phyloP scores from a whole-genome alignment of 2,888 invertebrate species.

The Mactromeris polynyma region DNA sequence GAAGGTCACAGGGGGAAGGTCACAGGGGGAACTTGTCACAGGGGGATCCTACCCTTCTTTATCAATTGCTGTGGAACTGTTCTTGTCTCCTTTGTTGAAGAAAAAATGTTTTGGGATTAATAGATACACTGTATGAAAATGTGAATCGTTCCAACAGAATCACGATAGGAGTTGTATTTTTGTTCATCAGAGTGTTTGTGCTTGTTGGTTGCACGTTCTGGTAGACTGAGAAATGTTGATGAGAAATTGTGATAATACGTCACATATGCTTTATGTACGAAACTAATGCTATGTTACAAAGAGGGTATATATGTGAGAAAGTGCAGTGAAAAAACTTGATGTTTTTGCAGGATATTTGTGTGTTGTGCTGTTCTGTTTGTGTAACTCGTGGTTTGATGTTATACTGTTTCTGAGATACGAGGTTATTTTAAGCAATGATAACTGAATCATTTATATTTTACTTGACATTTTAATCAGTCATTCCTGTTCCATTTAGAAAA shows the following conservation, averaged over 20 bases:
- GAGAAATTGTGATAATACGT: background rate
- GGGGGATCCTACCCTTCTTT: too few relatives aligned
- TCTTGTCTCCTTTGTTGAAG: too few relatives aligned
- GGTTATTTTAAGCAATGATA: background rate
- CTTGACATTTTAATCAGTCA: background rate
- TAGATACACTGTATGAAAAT: too few relatives aligned
- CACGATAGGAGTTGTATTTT: background rate
- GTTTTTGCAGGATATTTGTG: constrained; percentile 1
- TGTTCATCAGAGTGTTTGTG: background rate
- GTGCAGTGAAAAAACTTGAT: background rate
- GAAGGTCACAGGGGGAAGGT: too few relatives aligned
- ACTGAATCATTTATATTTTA: constrained; percentile 4
- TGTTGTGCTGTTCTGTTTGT: background rate
- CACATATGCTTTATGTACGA: background rate
- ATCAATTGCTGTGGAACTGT: too few relatives aligned
- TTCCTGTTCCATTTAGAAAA: background rate
- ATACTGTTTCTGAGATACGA: background rate
- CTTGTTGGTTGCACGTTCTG: background rate
- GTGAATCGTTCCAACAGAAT: background rate
- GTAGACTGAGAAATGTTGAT: background rate
- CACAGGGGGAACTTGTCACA: too few relatives aligned
- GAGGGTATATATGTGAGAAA: background rate
- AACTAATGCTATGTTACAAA: background rate
- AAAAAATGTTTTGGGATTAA: too few relatives aligned
- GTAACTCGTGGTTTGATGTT: background rate